A percentile compares a stretch with the other conserved stretches of the same genome.
Conservation (phyloP, 2,888 invertebrate species). For the Ochropleura leucogaster region DNA sequence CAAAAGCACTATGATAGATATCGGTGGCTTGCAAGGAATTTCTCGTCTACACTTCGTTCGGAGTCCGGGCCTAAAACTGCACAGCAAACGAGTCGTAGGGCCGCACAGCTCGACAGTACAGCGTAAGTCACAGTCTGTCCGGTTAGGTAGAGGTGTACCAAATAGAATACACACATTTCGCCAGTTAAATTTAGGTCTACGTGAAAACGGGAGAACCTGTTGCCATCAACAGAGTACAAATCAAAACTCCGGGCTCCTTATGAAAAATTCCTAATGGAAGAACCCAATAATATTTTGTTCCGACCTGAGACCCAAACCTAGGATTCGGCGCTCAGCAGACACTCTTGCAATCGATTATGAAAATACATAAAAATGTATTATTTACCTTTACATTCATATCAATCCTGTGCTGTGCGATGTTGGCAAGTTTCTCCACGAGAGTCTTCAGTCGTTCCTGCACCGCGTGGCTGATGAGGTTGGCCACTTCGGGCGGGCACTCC, state of each 20-base stretch:
- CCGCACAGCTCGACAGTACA: too few species aligned
- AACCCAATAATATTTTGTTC: neutral
- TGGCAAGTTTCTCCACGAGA: conserved; percentile 96
- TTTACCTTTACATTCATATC: conserved; percentile 95
- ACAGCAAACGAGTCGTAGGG: neutral
- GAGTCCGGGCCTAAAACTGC: neutral
- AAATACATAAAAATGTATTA: neutral
- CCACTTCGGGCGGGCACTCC: conserved; percentile 96
- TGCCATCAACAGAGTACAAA: neutral
- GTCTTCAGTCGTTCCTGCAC: conserved; percentile 98
- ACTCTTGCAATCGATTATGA: neutral
- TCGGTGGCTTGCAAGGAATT: too few species aligned
- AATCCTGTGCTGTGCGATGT: conserved; percentile 98
- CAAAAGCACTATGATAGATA: too few species aligned
- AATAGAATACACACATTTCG: neutral
- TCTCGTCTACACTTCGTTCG: too few species aligned
- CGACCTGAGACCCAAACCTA: neutral
- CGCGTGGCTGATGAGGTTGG: conserved; percentile 97
- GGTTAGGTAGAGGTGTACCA: neutral
- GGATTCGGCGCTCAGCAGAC: neutral
- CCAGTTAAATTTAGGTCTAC: neutral
- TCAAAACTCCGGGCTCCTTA: neutral
- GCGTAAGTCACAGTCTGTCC: neutral
- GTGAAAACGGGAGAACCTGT: neutral
- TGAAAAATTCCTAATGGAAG: neutral